Percentiles rank a stretch among this genome's conserved stretches.
Evolutionary conservation across 2,113 vertebrate genomes (phyloP).

Genomic region (Romanogobio albipinnatus): DNA sequence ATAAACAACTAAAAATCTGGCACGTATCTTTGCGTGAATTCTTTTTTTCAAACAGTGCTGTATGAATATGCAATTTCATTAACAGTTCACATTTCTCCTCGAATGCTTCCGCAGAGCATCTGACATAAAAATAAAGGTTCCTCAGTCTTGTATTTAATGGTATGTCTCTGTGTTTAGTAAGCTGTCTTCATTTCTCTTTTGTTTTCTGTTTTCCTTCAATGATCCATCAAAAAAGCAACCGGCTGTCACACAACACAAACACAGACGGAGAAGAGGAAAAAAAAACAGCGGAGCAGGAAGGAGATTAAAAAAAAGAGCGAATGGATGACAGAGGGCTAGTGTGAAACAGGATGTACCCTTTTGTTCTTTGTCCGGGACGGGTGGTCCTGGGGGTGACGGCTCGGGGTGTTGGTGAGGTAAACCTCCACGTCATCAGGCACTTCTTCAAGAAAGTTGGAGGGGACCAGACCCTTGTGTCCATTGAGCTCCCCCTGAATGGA

Average conservation of each 20-base stretch:
- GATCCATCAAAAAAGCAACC: conserved; percentile 50
- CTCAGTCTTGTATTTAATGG: conserved; percentile 66
- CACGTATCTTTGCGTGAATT: conserved; percentile 46
- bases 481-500: conserved; percentile 90
- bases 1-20: conserved; percentile 34
- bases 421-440: conserved; percentile 99
- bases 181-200: conserved; percentile 57
- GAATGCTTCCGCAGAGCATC: conserved; percentile 64
- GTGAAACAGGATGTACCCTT: conserved; percentile 89
- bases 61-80: conserved; percentile 74
- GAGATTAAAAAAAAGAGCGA: conserved; percentile 63
- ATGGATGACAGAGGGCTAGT: conserved; percentile 79
- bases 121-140: conserved; percentile 74
- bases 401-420: conserved; percentile 85
- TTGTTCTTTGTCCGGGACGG: conserved; percentile 88
- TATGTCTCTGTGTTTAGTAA: conserved; percentile 53
- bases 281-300: conserved; percentile 60
- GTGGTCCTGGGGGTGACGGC: conserved; percentile 80
- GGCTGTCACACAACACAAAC: conserved; percentile 60
- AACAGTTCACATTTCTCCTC: conserved; percentile 59
- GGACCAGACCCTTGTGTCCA: conserved; percentile 94
- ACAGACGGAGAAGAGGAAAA: conserved; percentile 63
- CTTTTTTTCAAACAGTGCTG: conserved; percentile 69
- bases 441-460: conserved; percentile 99
- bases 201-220: conserved; percentile 59